These are phyloP conservation scores for Tetragnatha versicolor DNA, from an alignment of 1,140 invertebrate genomes.

Conservation along the genomic window DNA sequence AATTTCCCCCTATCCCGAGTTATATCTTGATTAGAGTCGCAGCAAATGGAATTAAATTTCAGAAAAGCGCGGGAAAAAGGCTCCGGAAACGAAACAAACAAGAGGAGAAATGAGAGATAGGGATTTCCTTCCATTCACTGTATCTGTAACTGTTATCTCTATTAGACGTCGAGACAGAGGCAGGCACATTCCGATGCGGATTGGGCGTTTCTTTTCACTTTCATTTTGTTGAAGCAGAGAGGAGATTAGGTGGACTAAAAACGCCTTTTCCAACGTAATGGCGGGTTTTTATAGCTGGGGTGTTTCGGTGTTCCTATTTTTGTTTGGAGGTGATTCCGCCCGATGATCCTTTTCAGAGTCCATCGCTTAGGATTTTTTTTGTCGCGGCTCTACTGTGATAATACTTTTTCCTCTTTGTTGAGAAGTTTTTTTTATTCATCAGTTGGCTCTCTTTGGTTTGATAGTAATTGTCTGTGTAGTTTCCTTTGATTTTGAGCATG, in stretches of 20 bases:
- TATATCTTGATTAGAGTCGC: conserved; percentile 34
- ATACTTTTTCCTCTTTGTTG: too few species aligned
- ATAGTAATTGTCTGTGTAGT: too few species aligned
- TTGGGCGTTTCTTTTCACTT: conserved; percentile 16
- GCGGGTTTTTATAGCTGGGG: background rate
- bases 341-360: too few species aligned
- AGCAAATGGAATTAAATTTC: conserved; percentile 32
- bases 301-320: too few species aligned
- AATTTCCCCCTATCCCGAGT: background rate
- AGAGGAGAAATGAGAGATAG: too few species aligned
- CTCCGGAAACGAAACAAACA: background rate
- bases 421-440: too few species aligned
- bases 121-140: background rate
- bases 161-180: background rate
- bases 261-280: background rate
- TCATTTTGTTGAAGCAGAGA: conserved; percentile 1
- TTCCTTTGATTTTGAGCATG: too few species aligned
- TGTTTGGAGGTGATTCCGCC: too few species aligned
- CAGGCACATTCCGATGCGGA: conserved; percentile 3
- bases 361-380: too few species aligned
- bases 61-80: background rate
- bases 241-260: conserved; percentile 10
- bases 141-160: conserved; percentile 2
- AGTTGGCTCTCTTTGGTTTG: too few species aligned
- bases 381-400: too few species aligned